Base-by-base conservation (phyloP, 2,888 invertebrate genomes). In the Acanthococcus lagerstroemiae region DNA sequence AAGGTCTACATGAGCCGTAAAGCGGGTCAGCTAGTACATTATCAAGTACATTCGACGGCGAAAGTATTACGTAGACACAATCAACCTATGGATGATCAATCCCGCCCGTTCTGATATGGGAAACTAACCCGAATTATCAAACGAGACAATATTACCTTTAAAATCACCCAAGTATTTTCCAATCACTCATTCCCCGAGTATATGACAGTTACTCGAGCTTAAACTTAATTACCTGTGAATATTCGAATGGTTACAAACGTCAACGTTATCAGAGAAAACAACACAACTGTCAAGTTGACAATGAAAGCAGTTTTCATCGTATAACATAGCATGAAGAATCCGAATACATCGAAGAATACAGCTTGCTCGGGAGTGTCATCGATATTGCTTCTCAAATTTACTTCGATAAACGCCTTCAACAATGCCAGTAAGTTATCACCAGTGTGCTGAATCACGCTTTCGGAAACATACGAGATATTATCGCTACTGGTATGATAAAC, bases 401-500 rank as follows among this genome's bases (percentile, higher is more conserved):
- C 37, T 22, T 65, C 45, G 12, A 65, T 26, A n/a, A 69, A 44
- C 7, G 61, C 65, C 44, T 55, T 27, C 1, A 82, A 75, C 17
- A 84, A 74, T 1, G 78, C 78, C 65, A 84, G 72, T 21, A 82
- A 71, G 74, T 84, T 85, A 67, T 82, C 82, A 1, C 84, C 84
- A 67, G 81, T 80, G 73, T 84, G 80, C 71, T 86, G 85, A 69
- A 83, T 80, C 44, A 82, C 80, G n/a, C 83, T 84, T 3, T 76
- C 72, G n/a, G 80, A 79, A 66, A 86, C 82, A 66, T 74, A 74
- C 9, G 74, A 71, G 67, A 80, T 78, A 44, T 77, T 76, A 73
- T 86, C 85, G 66, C 74, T 76, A 68, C 79, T 80, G 2, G 85
- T 95, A 77, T 95, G 95, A 77, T 95, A 95, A 2, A 88, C 84